Base-by-base conservation (phyloP, 2,113 vertebrate species). In the Fulica atra region DNA sequence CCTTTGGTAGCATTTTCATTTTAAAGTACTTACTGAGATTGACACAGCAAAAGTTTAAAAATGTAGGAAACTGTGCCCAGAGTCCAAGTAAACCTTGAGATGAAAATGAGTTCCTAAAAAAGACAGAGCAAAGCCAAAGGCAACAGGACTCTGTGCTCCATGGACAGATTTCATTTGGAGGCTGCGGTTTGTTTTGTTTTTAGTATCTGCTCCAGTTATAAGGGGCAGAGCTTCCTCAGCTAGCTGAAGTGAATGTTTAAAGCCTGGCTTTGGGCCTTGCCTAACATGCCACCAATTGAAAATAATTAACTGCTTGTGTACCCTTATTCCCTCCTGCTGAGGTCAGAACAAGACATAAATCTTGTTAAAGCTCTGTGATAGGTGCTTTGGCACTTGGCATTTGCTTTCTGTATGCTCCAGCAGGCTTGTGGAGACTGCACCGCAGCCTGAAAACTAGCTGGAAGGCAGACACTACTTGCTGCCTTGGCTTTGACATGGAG, bases 331-430 rank as follows among this genome's bases (percentile, higher is more conserved):
- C 38, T 83, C 28, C n/a, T 56, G 38, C 54, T 87, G 65, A 81
- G 65, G 35, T 46, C 33, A 4, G 24, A 82, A 54, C 20, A 42
- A 51, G 65, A 29, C 0, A 0, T 51, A 31, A 81, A 21, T 26
- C 38, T 54, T n/a, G 24, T 31, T 48, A 20, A 2, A 81, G 64
- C 15, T 56, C 23, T 46, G 29, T 36, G 44, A 8, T 46, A 2
- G 1, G 8, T 2, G 4, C 59, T 40, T 17, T 35, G 31, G 44
- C 2, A 0, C 35, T 35, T 1, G 1, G 60, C 10, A 5, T 2
- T 50, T 66, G 36, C 35, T 35, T 80, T 70, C 29, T 1, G 3
- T 63, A 7, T 6, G 1, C 35, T 44, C 35, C 38, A 31, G 31
- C 12, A 25, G 66, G 51, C 46, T 76, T 2, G 0, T 57, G 53